A percentile compares a stretch with the other conserved stretches of the same genome.
Evolutionary conservation across 2,797 vertebrate genomes (phyloP).

Genomic region (Chelon auratus): DNA sequence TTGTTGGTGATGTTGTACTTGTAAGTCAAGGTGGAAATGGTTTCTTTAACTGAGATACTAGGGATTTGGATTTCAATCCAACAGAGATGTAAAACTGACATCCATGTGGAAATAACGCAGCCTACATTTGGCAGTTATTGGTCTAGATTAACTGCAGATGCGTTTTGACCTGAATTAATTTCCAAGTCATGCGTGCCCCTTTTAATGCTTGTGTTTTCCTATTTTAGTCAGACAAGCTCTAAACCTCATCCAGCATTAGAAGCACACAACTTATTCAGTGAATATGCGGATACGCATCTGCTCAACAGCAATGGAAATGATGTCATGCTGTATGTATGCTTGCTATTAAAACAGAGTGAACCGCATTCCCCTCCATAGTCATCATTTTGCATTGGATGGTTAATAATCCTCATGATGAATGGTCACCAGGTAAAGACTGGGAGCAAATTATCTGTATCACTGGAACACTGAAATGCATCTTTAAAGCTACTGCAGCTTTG

Average conservation of each 20-base stretch:
- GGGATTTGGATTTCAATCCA: constrained; percentile 9
- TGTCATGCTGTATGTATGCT: constrained; percentile 60
- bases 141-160: constrained; percentile 27
- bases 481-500: not conserved
- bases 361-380: constrained; percentile 42
- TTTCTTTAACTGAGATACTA: constrained; percentile 32
- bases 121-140: constrained; percentile 27
- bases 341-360: constrained; percentile 61
- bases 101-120: constrained; percentile 27
- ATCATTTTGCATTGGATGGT: constrained; percentile 40
- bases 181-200: constrained; percentile 21
- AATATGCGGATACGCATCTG: constrained; percentile 50
- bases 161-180: constrained; percentile 27
- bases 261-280: constrained; percentile 34
- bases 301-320: constrained; percentile 53
- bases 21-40: constrained; percentile 27
- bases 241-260: constrained; percentile 30
- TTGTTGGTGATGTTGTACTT: constrained; percentile 64
- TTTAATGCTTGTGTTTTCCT: constrained; percentile 38
- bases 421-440: not conserved
- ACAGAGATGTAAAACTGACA: constrained; percentile 29
- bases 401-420: constrained; percentile 2
- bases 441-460: not conserved
- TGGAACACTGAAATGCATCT: not conserved
- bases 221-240: constrained; percentile 39